phyloP scores from a whole-genome alignment of 1,140 invertebrate species.

The Paracyclopina nana region DNA sequence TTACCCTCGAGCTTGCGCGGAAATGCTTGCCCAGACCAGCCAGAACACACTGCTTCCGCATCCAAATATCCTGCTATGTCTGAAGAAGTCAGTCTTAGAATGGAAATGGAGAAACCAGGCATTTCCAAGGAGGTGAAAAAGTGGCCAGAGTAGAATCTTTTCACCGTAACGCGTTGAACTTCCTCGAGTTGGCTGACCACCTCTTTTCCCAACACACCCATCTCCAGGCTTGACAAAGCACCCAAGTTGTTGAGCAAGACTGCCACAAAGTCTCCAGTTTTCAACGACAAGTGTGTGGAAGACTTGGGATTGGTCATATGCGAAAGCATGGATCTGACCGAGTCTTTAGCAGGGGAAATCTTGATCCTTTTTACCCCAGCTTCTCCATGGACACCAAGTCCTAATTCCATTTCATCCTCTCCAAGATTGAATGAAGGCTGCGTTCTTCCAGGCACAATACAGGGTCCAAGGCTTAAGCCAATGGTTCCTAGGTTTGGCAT shows the following conservation, averaged over 20 bases:
- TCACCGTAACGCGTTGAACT: slow-evolving; percentile 29
- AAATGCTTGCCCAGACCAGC: slow-evolving; percentile 33
- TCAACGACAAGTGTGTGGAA: slow-evolving; percentile 29
- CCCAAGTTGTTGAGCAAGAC: slow-evolving; percentile 62
- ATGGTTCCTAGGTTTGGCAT: slow-evolving; percentile 43
- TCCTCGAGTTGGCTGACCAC: slow-evolving; percentile 40
- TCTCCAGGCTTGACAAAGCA: slow-evolving; percentile 48
- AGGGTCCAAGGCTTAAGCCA: slow-evolving; percentile 45
- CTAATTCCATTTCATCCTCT: slow-evolving; percentile 51
- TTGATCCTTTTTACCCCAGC: slow-evolving; percentile 49
- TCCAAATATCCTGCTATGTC: slow-evolving; percentile 37
- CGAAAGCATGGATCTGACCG: slow-evolving; percentile 29
- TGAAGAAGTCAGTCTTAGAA: slow-evolving; percentile 32
- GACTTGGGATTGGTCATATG: slow-evolving; percentile 28
- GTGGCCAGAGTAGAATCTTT: slow-evolving; percentile 44
- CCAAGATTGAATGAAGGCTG: slow-evolving; percentile 41
- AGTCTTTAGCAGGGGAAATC: slow-evolving; percentile 27
- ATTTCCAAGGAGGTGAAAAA: slow-evolving; percentile 63
- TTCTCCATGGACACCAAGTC: slow-evolving; percentile 66
- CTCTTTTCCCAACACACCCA: slow-evolving; percentile 49
- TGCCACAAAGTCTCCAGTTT: slow-evolving; percentile 34
- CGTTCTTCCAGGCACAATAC: slow-evolving; percentile 43
- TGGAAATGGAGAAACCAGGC: slow-evolving; percentile 50
- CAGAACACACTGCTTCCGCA: slow-evolving; percentile 33
- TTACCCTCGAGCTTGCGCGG: neutral